These are phyloP conservation scores for Scolanthus callimorphus DNA, from an alignment of 92 coral and sea anemone genomes.

Conservation along the genomic window DNA sequence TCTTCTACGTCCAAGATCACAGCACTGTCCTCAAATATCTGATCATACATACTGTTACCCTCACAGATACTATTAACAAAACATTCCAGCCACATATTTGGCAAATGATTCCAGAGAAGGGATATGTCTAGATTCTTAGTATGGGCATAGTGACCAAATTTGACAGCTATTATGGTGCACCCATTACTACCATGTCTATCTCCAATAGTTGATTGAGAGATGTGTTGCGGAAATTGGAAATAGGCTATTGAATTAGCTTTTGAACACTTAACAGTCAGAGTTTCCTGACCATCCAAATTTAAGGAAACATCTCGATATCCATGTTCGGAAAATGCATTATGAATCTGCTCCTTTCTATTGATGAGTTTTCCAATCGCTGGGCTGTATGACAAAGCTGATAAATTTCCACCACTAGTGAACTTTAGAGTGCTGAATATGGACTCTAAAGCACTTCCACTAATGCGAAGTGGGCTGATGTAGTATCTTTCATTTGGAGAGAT, in stretches of 20 bases:
- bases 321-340: conserved; percentile 12
- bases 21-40: conserved; percentile 19
- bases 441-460: too few species aligned
- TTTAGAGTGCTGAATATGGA: conserved; percentile 26
- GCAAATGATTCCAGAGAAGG: conserved; percentile 29
- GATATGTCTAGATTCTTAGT: conserved; percentile 23
- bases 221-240: conserved; percentile 5
- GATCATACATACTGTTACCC: conserved; percentile 40
- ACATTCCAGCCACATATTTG: conserved; percentile 17
- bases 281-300: conserved; percentile 10
- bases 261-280: background rate
- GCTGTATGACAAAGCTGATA: conserved; percentile 20
- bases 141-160: conserved; percentile 13
- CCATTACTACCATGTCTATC: conserved; percentile 44
- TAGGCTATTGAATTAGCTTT: background rate
- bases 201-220: conserved; percentile 30
- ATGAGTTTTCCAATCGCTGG: conserved; percentile 27
- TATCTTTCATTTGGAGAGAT: too few species aligned
- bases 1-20: conserved; percentile 43
- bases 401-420: conserved; percentile 34
- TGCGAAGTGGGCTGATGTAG: too few species aligned
- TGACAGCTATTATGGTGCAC: too few species aligned
- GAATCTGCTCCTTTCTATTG: conserved; percentile 7
- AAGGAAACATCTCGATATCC: conserved; percentile 17
- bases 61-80: conserved; percentile 35